These are phyloP conservation scores for Eulemur albifrons DNA, from an alignment of 2,797 vertebrate species.

Conservation along the genomic window DNA sequence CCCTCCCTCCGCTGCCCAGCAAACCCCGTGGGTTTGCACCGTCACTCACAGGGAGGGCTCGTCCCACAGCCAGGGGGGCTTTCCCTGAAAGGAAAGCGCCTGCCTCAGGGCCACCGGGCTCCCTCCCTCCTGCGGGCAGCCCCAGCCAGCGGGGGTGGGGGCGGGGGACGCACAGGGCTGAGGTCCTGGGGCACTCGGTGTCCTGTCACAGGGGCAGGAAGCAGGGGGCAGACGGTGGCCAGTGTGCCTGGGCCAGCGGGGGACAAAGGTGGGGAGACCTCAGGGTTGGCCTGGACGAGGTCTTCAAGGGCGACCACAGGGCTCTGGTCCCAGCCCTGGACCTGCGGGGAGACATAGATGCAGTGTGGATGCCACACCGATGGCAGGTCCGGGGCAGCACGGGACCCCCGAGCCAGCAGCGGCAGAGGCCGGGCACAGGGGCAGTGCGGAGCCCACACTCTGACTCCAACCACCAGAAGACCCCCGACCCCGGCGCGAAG, in stretches of 20 bases:
- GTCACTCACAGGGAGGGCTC: neutral
- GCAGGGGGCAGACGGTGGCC: no score
- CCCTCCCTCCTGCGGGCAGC: neutral
- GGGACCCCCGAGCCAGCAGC: no score
- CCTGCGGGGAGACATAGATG: neutral
- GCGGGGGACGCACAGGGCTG: no score
- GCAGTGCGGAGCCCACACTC: fast-evolving
- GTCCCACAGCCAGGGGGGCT: no score
- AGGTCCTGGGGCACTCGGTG: fast-evolving
- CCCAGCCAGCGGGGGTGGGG: neutral
- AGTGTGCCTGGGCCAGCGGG: neutral
- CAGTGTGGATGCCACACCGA: fast-evolving
- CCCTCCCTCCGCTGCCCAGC: fast-evolving
- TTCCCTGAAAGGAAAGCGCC: neutral
- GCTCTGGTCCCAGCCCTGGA: neutral
- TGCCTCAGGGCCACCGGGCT: fast-evolving
- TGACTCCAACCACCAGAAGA: fast-evolving
- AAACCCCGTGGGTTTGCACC: no score
- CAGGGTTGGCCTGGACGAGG: neutral
- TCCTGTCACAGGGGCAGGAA: neutral
- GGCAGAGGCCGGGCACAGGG: fast-evolving
- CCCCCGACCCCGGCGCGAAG: no score
- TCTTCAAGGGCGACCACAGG: neutral
- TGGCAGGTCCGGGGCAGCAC: fast-evolving
- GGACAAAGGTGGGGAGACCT: neutral